phyloP scores from a whole-genome alignment of 2,113 vertebrate species.

The Zosterops hypoxanthus region DNA sequence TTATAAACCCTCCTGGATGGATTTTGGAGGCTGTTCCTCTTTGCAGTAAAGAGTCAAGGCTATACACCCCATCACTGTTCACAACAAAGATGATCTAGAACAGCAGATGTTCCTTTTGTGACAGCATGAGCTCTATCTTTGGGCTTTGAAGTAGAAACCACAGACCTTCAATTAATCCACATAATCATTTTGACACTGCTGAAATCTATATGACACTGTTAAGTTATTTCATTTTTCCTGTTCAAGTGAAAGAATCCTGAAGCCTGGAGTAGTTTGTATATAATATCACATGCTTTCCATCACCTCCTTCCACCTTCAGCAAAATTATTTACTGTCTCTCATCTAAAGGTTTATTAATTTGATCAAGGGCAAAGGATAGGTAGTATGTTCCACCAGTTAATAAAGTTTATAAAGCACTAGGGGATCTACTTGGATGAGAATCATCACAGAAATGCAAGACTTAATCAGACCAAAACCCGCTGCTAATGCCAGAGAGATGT shows the following conservation, averaged over 20 bases:
- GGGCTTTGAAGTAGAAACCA: neutral
- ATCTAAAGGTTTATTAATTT: constrained; percentile 49
- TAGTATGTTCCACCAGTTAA: constrained; percentile 31
- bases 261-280: neutral
- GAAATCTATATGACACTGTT: neutral
- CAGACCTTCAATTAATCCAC: neutral
- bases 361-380: constrained; percentile 26
- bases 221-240: neutral
- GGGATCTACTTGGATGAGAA: constrained; percentile 49
- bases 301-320: neutral
- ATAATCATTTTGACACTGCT: neutral
- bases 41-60: neutral
- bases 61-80: neutral
- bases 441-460: constrained; percentile 50
- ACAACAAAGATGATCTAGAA: neutral
- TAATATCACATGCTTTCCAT: neutral
- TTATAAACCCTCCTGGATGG: neutral
- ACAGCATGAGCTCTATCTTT: neutral
- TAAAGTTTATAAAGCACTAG: constrained; percentile 56
- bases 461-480: constrained; percentile 44
- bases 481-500: constrained; percentile 52
- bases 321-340: constrained; percentile 32
- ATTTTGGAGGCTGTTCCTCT: neutral
- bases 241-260: neutral
- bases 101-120: neutral